Evolutionary conservation across 2,113 vertebrate species (phyloP), one percentile per base, ranked within the genome.

Genomic region (Meriones unguiculatus): DNA sequence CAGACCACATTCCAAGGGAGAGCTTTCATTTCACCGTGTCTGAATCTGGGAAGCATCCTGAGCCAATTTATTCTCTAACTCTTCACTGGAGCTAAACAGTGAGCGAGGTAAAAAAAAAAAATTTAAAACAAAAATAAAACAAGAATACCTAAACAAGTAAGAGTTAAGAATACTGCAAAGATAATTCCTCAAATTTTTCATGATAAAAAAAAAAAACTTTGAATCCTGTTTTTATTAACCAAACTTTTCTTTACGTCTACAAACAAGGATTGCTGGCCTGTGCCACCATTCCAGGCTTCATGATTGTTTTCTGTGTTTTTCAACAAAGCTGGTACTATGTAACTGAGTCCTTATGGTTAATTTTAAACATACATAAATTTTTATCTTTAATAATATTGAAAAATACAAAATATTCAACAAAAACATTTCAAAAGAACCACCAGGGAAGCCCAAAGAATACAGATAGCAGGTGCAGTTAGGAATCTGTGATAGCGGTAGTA

Each of bases 1-100:
- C 62, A 84, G 88, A 78, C 76, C 62, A 59, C 25, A 90, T 85
- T 86, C 15, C 54, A 70, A 82, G 76, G n/a, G 54, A 89, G 67
- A 67, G 50, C 46, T 89, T 86, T 73, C 88, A 95, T 92, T 89
- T 91, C 28, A 54, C 50, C 69, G 78, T 59, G 59, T 94, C 77
- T 93, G 64, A 10, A 77, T 73, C 86, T 81, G 64, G 69, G 93
- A 90, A 24, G 11, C 22, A 90, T 38, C 38, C 57, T 5, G 12
- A 54, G 14, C 11, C 67, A 94, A 50, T 65, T 90, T 75, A 86
- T 89, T 95, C 94, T 96, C 82, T 64, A 73, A 87, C 24, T 89
- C 6, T 81, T 2, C 41, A 89, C 1, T 94, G 73, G 54, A 81
- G 30, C 22, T 86, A 91, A 95, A 90, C 90, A n/a, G 78, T 10